These are phyloP conservation scores for Oscheius sp. DNA, from an alignment of 2,888 invertebrate genomes.

Conservation along the genomic window DNA sequence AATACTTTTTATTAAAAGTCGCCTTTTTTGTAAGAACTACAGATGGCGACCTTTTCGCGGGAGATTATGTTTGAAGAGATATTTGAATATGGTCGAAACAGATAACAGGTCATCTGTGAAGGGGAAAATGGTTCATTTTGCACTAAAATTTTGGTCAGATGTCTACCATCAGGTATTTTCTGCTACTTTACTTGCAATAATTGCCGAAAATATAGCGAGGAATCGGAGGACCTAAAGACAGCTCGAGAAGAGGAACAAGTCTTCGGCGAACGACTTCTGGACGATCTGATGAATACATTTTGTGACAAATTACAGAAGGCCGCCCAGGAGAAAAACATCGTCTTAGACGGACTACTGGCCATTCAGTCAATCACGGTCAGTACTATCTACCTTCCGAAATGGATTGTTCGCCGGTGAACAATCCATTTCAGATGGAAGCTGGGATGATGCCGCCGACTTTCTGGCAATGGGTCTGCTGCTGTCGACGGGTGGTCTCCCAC, in stretches of 20 bases:
- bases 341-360: conserved; percentile 45
- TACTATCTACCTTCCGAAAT: background rate
- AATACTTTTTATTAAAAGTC: too few species aligned
- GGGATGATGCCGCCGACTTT: background rate
- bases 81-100: too few species aligned
- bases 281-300: conserved; percentile 52
- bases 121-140: too few species aligned
- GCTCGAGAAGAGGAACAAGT: conserved; percentile 30
- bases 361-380: conserved; percentile 48
- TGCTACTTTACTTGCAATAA: too few species aligned
- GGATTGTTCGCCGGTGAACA: background rate
- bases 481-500: background rate
- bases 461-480: conserved; percentile 29
- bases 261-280: conserved; percentile 47
- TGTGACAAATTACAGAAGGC: conserved; percentile 48
- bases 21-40: too few species aligned
- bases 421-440: conserved; percentile 13
- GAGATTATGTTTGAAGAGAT: too few species aligned
- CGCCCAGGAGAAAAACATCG: conserved; percentile 32
- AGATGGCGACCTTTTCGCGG: too few species aligned
- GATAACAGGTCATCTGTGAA: too few species aligned
- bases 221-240: background rate
- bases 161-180: too few species aligned
- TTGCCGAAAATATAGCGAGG: background rate
- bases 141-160: too few species aligned